Conservation (phyloP, 2,888 invertebrate species). For the Gisinianus flammeolus region DNA sequence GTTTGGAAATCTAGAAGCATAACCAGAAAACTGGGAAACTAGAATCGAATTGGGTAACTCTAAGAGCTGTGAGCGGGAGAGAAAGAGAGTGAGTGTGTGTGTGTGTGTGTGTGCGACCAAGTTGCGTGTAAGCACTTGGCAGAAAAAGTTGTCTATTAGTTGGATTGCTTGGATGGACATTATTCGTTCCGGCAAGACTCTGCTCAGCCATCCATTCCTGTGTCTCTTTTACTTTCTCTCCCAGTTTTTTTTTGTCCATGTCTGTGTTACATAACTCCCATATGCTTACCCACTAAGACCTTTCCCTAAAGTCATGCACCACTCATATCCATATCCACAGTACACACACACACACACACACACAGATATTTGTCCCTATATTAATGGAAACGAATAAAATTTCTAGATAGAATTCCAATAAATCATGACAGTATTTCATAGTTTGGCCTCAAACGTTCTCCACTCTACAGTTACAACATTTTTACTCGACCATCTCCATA, state of each 20-base stretch:
- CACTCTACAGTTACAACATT: too few relatives aligned
- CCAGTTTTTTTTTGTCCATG: background rate
- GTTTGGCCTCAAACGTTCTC: too few relatives aligned
- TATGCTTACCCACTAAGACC: background rate
- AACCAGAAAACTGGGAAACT: too few relatives aligned
- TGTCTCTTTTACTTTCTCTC: background rate
- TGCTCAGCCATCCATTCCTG: background rate
- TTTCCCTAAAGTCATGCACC: background rate
- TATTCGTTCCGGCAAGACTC: background rate
- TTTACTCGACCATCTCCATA: too few relatives aligned
- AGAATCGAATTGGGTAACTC: too few relatives aligned
- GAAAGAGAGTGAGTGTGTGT: background rate
- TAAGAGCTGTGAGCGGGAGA: too few relatives aligned
- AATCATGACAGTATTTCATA: background rate
- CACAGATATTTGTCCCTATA: background rate
- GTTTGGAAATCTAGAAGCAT: too few relatives aligned
- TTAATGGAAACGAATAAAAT: background rate
- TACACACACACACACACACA: too few relatives aligned
- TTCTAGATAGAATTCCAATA: background rate
- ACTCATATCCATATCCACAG: too few relatives aligned
- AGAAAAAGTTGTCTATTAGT: slow-evolving; percentile 16
- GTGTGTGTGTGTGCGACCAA: too few relatives aligned
- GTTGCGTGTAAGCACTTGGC: background rate
- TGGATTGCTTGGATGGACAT: slow-evolving; percentile 13
- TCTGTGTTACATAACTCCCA: background rate